Evolutionary conservation across 2,113 vertebrate genomes (phyloP).

Genomic region (Calyptommatus sinebrachiatus): DNA sequence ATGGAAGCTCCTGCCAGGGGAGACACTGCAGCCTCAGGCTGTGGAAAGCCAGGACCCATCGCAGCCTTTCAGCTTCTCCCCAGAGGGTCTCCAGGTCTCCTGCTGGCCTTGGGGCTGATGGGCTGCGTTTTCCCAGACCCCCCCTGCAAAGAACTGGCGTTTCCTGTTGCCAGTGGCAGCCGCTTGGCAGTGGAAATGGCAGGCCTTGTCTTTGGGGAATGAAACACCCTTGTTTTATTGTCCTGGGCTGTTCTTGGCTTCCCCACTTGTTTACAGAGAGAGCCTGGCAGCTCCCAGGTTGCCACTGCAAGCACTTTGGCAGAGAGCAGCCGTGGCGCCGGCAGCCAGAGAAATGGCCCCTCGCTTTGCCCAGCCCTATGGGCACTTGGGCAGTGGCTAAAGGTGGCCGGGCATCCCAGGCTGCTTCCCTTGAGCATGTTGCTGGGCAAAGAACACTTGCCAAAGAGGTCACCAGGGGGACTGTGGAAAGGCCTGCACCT

Average conservation of each 20-base stretch:
- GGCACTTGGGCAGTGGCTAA: neutral
- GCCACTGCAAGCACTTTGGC: neutral
- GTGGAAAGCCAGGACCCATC: neutral
- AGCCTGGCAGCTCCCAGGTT: neutral
- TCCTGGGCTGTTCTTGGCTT: neutral
- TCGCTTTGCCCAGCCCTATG: neutral
- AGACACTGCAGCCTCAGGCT: neutral
- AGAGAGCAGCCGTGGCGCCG: no score
- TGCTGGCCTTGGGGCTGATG: neutral
- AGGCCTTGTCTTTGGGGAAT: neutral
- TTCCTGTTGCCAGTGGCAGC: slow-evolving; percentile 54
- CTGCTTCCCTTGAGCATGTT: no score
- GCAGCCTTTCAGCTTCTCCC: neutral
- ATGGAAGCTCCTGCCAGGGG: no score
- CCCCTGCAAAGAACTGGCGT: neutral
- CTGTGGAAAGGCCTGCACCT: no score
- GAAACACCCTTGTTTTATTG: neutral
- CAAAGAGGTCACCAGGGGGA: no score
- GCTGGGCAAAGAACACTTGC: neutral
- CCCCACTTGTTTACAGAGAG: neutral
- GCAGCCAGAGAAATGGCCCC: neutral
- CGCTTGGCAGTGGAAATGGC: neutral
- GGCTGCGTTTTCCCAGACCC: neutral
- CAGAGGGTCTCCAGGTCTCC: neutral
- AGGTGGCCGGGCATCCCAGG: no score